These are phyloP conservation scores for Cryptotermes secundus DNA, from an alignment of 1,140 invertebrate species.

Conservation along the genomic window DNA sequence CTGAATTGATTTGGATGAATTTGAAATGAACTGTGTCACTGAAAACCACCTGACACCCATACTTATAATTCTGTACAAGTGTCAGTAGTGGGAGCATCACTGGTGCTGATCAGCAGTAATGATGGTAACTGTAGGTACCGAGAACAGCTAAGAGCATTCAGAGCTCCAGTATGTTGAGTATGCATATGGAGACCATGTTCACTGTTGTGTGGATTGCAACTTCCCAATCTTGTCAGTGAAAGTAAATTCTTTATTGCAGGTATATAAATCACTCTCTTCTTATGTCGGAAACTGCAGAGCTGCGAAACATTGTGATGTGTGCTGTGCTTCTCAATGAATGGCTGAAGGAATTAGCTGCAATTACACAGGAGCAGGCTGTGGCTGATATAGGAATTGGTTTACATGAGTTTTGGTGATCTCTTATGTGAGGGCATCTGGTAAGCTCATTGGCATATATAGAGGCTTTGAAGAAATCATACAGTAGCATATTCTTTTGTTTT, in stretches of 20 bases:
- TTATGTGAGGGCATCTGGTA: not conserved
- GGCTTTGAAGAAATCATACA: not conserved
- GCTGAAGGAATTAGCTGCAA: slow-evolving; percentile 87
- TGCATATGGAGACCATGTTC: no score
- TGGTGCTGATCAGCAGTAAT: no score
- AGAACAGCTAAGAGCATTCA: no score
- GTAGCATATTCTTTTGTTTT: not conserved
- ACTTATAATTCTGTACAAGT: no score
- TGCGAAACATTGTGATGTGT: slow-evolving; percentile 67
- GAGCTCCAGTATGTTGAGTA: no score
- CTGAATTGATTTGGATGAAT: no score
- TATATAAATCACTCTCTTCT: not conserved
- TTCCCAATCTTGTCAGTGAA: no score
- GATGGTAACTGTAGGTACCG: no score
- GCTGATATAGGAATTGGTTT: not conserved
- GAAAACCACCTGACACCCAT: no score
- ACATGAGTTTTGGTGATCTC: not conserved
- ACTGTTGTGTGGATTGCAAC: no score
- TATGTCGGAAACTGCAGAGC: slow-evolving; percentile 30
- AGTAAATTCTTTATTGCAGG: not conserved
- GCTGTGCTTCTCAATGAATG: slow-evolving; percentile 91
- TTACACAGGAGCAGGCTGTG: slow-evolving; percentile 83
- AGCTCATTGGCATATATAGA: slow-evolving; percentile 4
- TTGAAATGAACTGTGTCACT: no score
- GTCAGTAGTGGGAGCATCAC: no score